Evolutionary conservation across 2,797 vertebrate genomes (phyloP), one percentile per base, ranked within the genome.

Genomic region (Lagodon rhomboides): DNA sequence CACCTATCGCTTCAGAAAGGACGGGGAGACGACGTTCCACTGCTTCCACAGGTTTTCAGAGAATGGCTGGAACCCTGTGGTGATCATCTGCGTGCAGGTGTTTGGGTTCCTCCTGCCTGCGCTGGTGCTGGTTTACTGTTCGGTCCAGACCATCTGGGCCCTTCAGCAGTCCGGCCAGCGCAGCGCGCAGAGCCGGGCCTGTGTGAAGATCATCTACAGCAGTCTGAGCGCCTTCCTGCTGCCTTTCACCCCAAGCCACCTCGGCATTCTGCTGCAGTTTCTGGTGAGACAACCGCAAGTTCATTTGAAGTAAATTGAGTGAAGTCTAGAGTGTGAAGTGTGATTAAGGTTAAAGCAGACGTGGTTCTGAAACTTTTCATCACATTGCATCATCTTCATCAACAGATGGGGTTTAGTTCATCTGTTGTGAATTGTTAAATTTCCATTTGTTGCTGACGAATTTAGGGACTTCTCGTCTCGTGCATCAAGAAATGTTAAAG

Each of bases 21-120:
- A 10, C 0, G 4, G 0, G 0, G 0, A 27, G 0, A 0, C 0
- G 0, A 60, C 2, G 0, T 89, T 96, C 20, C 90, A 1, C 1
- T 99, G 98, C 77, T 99, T 99, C 83, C 92, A 95, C 67, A 73
- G 81, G 3, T 95, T 98, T 90, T 96, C 97, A 0, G 0, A 87
- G 0, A 7, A 87, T 0, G 88, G 93, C 0, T 99, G 98, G 98
- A 94, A 80, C 0, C 68, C 86, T 0, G 10, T 3, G 0, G 22
- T 96, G 49, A 95, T 99, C 56, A 62, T 93, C 62, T 94, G 90
- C 3, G 16, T 97, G 54, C 94, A 96, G 91, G 16, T 96, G 62
- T 94, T 98, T n/a, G 97, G 97, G 49, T 99, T 98, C 82, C 85
- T 99, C 67, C 69, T 94, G 17, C 97, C 97, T 0, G 88, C 96